Conservation (phyloP, 2,113 vertebrate genomes). For the Macroglossus sobrinus region DNA sequence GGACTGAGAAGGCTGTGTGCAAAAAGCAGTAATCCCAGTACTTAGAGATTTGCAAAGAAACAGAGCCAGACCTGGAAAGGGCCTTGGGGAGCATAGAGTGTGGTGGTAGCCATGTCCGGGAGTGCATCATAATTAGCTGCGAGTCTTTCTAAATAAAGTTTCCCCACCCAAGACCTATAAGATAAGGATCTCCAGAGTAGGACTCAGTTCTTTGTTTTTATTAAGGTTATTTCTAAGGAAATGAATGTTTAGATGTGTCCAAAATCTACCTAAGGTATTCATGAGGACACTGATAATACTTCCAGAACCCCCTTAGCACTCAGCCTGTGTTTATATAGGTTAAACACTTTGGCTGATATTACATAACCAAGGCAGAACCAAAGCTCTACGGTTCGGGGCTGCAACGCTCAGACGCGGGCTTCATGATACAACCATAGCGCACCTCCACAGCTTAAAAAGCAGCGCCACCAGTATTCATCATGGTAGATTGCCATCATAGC, state of each 20-base stretch:
- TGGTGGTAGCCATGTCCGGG: neutral
- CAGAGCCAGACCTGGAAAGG: neutral
- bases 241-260: neutral
- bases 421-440: neutral
- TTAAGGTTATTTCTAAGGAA: slow-evolving; percentile 19
- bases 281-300: neutral
- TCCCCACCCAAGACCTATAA: neutral
- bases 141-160: neutral
- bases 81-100: neutral
- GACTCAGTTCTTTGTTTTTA: neutral
- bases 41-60: neutral
- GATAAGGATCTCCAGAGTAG: neutral
- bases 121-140: neutral
- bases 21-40: neutral
- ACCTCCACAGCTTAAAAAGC: neutral
- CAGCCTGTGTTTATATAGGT: neutral
- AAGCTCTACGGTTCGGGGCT: neutral
- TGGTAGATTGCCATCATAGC: neutral
- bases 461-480: accelerated
- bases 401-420: neutral
- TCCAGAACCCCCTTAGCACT: neutral
- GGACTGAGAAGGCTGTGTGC: neutral
- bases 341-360: neutral
- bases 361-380: neutral
- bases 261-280: neutral